Base-by-base conservation (phyloP, 2,888 invertebrate species). In the Catocala sponsa region DNA sequence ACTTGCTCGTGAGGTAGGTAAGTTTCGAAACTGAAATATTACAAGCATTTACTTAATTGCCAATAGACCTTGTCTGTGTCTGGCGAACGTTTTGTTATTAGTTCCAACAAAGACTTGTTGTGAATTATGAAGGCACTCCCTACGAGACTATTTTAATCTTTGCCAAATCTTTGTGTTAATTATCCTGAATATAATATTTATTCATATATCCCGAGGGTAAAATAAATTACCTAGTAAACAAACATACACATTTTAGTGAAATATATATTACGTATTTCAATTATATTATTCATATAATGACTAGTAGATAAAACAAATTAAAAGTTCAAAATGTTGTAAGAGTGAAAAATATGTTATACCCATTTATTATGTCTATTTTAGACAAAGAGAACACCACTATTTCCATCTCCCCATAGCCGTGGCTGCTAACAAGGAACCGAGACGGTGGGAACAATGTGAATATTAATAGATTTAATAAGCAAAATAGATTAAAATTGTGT, bases 11-110 rank as follows among this genome's bases (percentile, higher is more conserved):
- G 47, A 73, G 44, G 25, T 49, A 49, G 43, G 51, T 55, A 48
- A 33, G 50, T 68, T 72, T 61, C 25, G 51, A 61, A 61, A 63
- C 53, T 53, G 35, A 68, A 68, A 57, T 68, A 72, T 59, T 52
- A 53, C 59, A 47, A 55, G 43, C 57, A 72, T 72, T 72, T 51
- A 76, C 56, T 68, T 65, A 58, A 68, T 68, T 76, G 47, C 32
- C 55, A 60, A 57, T 52, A 59, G 13, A 53, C 57, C n/a, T 57
- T 59, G 63, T 54, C 44, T 63, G 72, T 63, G 59, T 56, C 54
- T 50, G 25, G 58, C 12, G 44, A 63, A 65, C n/a, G 59, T 72
- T 65, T 53, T 38, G 53, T 61, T 65, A 61, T 68, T 64, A 53
- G 49, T 55, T 6, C 13, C 13, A 59, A 25, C 38, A 56, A 55